These are phyloP conservation scores for Manis crassicaudata DNA, from an alignment of 2,797 vertebrate species.

Conservation along the genomic window DNA sequence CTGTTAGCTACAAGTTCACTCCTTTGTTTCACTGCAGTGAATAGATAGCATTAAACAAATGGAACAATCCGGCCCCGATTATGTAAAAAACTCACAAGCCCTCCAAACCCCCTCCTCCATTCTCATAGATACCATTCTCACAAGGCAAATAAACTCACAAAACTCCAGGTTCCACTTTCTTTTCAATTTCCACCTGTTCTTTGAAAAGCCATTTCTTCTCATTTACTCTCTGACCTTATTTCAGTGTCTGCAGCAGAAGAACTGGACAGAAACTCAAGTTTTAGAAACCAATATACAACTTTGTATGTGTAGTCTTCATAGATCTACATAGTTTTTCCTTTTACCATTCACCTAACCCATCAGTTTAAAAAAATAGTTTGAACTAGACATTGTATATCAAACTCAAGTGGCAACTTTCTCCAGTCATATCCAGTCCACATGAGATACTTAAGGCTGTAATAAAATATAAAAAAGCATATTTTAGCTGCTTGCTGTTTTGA, in stretches of 20 bases:
- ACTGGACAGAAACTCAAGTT: constrained; percentile 16
- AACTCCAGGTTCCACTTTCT: constrained; percentile 31
- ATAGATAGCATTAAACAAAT: neutral
- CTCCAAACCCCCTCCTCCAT: neutral
- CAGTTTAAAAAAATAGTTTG: neutral
- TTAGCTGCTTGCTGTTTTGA: constrained; percentile 79
- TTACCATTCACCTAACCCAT: neutral
- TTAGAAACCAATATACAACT: constrained; percentile 18
- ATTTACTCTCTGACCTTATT: neutral
- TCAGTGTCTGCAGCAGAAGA: constrained; percentile 47
- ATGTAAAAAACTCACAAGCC: neutral
- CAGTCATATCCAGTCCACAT: constrained; percentile 64
- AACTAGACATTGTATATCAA: constrained; percentile 31
- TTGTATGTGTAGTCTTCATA: neutral
- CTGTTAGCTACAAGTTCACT: neutral
- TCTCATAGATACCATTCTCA: neutral
- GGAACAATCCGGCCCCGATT: neutral
- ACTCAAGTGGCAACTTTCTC: constrained; percentile 70
- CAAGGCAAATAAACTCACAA: neutral
- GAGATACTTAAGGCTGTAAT: constrained; percentile 72
- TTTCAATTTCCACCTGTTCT: neutral
- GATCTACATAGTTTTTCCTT: neutral
- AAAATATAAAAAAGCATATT: constrained; percentile 64
- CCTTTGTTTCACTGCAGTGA: neutral
- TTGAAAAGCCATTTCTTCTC: constrained; percentile 58